Evolutionary conservation across 37 sponge, comb jelly and placozoan genomes (phyloP).

Genomic region (Cliona cf. orientalis): DNA sequence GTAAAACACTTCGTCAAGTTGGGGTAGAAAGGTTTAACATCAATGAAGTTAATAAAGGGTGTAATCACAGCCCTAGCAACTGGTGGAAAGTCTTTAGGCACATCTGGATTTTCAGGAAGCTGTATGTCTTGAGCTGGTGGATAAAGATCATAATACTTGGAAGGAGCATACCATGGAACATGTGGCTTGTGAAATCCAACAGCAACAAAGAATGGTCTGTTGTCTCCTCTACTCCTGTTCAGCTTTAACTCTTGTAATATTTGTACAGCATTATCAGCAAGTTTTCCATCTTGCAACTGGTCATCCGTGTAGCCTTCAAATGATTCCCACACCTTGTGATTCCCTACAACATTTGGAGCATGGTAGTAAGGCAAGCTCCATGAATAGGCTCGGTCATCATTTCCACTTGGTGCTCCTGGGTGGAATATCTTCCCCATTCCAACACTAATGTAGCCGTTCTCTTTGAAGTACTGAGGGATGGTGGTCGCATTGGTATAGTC

Average conservation of each 20-base stretch:
- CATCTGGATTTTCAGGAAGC: conserved; percentile 30
- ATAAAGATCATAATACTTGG: conserved; percentile 17
- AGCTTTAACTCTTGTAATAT: not conserved
- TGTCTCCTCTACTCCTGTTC: conserved; percentile 31
- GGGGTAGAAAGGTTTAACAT: not conserved
- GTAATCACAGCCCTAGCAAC: conserved; percentile 22
- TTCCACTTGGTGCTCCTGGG: conserved; percentile 44
- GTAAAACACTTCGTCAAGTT: conserved; percentile 1
- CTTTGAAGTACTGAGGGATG: conserved; percentile 62
- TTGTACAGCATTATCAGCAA: conserved; percentile 35
- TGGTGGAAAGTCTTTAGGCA: conserved; percentile 14
- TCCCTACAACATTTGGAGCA: not conserved
- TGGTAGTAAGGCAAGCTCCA: conserved; percentile 36
- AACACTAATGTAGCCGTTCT: conserved; percentile 48
- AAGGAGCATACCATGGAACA: conserved; percentile 27
- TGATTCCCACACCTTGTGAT: too few relatives aligned
- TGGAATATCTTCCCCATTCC: conserved; percentile 66
- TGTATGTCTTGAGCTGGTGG: conserved; percentile 13
- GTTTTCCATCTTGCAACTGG: conserved; percentile 39
- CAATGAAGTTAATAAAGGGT: not conserved
- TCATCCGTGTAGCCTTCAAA: conserved; percentile 27
- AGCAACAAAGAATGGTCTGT: conserved; percentile 36
- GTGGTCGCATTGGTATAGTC: conserved; percentile 36
- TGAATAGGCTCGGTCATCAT: conserved; percentile 32
- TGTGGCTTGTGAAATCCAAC: conserved; percentile 49